Evolutionary conservation across 2,797 vertebrate genomes (phyloP).

Genomic region (Microcaecilia unicolor): DNA sequence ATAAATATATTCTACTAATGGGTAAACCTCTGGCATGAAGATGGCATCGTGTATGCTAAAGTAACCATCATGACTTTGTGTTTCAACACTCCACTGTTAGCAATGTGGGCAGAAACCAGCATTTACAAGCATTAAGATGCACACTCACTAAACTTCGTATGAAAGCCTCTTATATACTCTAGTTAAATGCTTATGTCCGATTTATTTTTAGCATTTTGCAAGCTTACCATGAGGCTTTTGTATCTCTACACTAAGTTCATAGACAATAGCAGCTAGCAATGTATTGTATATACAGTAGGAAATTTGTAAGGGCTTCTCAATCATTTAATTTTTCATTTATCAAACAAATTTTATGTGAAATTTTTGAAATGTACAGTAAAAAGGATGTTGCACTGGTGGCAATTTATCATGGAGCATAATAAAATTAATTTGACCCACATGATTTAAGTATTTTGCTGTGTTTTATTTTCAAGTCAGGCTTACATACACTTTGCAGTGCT

Average conservation of each 20-base stretch:
- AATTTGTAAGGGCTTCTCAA: slow-evolving; percentile 55
- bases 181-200: slow-evolving; percentile 43
- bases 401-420: slow-evolving; percentile 68
- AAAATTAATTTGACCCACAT: slow-evolving; percentile 66
- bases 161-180: slow-evolving; percentile 40
- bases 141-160: slow-evolving; percentile 34
- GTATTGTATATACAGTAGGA: slow-evolving; percentile 46
- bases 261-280: slow-evolving; percentile 59
- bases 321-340: slow-evolving; percentile 58
- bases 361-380: slow-evolving; percentile 64
- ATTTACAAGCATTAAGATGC: slow-evolving; percentile 28
- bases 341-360: slow-evolving; percentile 61
- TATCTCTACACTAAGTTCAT: slow-evolving; percentile 53
- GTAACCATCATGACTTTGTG: slow-evolving; percentile 35
- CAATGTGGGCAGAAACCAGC: slow-evolving; percentile 20
- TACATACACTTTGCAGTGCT: too few relatives aligned
- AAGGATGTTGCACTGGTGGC: slow-evolving; percentile 72
- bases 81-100: slow-evolving; percentile 31
- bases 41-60: slow-evolving; percentile 18
- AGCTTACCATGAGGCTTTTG: slow-evolving; percentile 59
- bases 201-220: slow-evolving; percentile 51
- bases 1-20: slow-evolving; percentile 29
- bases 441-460: slow-evolving; percentile 29
- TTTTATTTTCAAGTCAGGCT: too few relatives aligned
- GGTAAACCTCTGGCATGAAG: slow-evolving; percentile 35